phyloP scores from a whole-genome alignment of 2,113 vertebrate genomes.

The Xiphophorus maculatus region DNA sequence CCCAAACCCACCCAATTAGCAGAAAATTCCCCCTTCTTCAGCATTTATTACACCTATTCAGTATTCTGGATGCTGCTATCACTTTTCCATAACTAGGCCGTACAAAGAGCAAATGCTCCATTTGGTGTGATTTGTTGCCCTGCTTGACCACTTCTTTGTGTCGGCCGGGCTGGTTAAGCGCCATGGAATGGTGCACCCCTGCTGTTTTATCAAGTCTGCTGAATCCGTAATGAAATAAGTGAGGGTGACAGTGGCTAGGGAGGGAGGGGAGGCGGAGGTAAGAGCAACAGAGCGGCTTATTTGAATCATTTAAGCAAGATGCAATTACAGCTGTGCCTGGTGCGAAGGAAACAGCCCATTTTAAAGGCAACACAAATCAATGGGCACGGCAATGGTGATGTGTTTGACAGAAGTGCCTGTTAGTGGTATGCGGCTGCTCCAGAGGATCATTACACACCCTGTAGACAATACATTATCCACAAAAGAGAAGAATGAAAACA shows the following conservation, averaged over 20 bases:
- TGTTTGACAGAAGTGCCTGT: slow-evolving; percentile 95
- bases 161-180: slow-evolving; percentile 90
- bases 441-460: slow-evolving; percentile 91
- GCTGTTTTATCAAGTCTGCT: slow-evolving; percentile 99
- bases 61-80: slow-evolving; percentile 91
- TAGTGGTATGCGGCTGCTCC: slow-evolving; percentile 84
- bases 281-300: slow-evolving; percentile 89
- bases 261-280: slow-evolving; percentile 65
- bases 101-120: slow-evolving; percentile 90
- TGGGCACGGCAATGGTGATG: slow-evolving; percentile 87
- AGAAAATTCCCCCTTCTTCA: slow-evolving; percentile 88
- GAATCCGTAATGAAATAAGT: slow-evolving; percentile 98
- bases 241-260: slow-evolving; percentile 87
- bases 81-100: slow-evolving; percentile 93
- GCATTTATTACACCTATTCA: slow-evolving; percentile 98
- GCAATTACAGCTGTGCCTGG: slow-evolving; percentile 95
- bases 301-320: slow-evolving; percentile 93
- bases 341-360: slow-evolving; percentile 88
- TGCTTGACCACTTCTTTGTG: slow-evolving; percentile 97
- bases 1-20: slow-evolving; percentile 90
- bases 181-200: slow-evolving; percentile 91
- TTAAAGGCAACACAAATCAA: slow-evolving; percentile 96
- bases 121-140: slow-evolving; percentile 99
- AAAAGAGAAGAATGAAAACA: slow-evolving; percentile 75
- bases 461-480: slow-evolving; percentile 85